phyloP scores from a whole-genome alignment of 2,113 vertebrate species.

The Dasyornis broadbenti region DNA sequence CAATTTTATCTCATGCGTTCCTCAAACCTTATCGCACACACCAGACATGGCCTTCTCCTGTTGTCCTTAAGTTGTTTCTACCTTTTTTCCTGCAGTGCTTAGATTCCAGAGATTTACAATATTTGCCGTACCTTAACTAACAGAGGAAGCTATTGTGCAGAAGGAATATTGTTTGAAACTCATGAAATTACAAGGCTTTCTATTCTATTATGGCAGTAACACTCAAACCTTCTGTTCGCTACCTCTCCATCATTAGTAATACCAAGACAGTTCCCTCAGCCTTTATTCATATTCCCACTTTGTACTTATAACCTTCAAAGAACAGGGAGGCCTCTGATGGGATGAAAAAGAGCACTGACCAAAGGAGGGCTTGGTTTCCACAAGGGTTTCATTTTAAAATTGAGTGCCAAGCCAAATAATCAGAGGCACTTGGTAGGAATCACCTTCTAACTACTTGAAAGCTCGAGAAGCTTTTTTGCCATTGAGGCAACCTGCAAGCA shows the following conservation, averaged over 20 bases:
- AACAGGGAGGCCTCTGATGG: neutral
- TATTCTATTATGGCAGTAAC: neutral
- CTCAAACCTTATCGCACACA: neutral
- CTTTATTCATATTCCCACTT: neutral
- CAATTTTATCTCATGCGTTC: neutral
- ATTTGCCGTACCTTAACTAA: neutral
- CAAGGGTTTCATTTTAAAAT: neutral
- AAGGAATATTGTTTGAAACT: neutral
- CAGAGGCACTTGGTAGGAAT: neutral
- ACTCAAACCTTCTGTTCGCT: neutral
- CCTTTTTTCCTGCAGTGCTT: neutral
- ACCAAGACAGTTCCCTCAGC: neutral
- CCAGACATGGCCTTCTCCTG: neutral
- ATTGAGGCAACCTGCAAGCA: neutral
- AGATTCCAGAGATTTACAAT: neutral
- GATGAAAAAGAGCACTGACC: neutral
- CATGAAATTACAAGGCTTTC: neutral
- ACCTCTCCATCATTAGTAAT: neutral
- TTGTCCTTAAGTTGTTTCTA: neutral
- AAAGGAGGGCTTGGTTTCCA: neutral
- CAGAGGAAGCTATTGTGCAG: neutral
- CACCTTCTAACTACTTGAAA: neutral
- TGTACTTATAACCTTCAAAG: neutral
- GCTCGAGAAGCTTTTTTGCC: neutral
- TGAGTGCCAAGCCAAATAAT: neutral